These are phyloP conservation scores for Epizoanthus rinbou DNA, from an alignment of 92 coral and sea anemone species.

Conservation along the genomic window DNA sequence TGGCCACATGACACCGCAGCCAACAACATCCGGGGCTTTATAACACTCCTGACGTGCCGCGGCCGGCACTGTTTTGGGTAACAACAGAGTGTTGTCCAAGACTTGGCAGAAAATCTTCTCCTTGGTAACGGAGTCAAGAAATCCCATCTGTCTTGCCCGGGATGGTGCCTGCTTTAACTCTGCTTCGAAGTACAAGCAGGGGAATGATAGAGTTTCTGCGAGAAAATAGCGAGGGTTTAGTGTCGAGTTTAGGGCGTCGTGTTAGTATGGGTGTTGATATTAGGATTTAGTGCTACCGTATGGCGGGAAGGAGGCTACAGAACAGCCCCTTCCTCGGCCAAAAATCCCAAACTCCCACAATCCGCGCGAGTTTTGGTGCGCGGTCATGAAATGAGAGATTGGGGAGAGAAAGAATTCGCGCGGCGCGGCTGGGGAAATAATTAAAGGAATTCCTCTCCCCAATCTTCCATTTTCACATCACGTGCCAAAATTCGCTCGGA, in stretches of 20 bases:
- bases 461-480: too few relatives aligned
- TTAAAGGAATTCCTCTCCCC: too few relatives aligned
- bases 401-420: too few relatives aligned
- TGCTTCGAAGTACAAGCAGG: slow-evolving; percentile 93
- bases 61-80: slow-evolving; percentile 70
- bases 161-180: slow-evolving; percentile 80
- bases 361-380: too few relatives aligned
- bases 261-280: too few relatives aligned
- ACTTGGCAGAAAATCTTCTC: slow-evolving; percentile 89
- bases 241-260: neutral
- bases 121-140: slow-evolving; percentile 64
- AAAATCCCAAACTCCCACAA: too few relatives aligned
- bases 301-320: too few relatives aligned
- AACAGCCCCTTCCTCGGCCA: too few relatives aligned
- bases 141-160: slow-evolving; percentile 85
- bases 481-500: too few relatives aligned
- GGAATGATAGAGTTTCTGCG: slow-evolving; percentile 69
- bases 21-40: slow-evolving; percentile 90
- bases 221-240: neutral
- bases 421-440: too few relatives aligned
- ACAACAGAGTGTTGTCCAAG: slow-evolving; percentile 75
- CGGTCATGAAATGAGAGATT: too few relatives aligned
- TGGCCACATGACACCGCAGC: slow-evolving; percentile 91
- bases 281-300: too few relatives aligned
- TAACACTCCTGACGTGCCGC: slow-evolving; percentile 68